Conservation (phyloP, 2,888 invertebrate genomes). For the Apotomis betuletana region DNA sequence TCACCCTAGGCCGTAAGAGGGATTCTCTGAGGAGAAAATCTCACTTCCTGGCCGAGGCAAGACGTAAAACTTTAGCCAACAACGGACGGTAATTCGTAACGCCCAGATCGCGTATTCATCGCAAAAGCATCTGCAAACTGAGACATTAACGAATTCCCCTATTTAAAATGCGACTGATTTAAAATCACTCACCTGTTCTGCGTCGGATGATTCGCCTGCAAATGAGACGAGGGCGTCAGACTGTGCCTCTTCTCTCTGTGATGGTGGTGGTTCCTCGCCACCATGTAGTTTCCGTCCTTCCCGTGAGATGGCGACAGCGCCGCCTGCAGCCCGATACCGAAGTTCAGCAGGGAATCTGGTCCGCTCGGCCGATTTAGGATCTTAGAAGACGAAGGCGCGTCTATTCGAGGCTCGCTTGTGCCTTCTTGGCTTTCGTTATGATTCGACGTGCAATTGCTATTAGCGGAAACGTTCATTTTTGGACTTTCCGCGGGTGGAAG, state of each 20-base stretch:
- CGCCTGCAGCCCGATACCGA: constrained; percentile 71
- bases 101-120: too few species aligned
- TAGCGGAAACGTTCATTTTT: constrained; percentile 58
- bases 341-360: constrained; percentile 69
- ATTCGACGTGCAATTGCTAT: constrained; percentile 52
- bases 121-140: too few species aligned
- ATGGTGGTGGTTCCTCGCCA: constrained; percentile 60
- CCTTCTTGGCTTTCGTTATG: constrained; percentile 57
- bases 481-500: constrained; percentile 74
- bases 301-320: constrained; percentile 73
- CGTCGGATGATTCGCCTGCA: constrained; percentile 65
- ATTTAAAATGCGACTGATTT: neutral
- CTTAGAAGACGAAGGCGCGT: constrained; percentile 71
- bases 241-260: constrained; percentile 84
- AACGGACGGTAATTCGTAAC: too few species aligned
- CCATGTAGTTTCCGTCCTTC: constrained; percentile 64
- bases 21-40: too few species aligned
- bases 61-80: too few species aligned
- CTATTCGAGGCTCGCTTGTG: constrained; percentile 58
- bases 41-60: too few species aligned
- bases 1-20: too few species aligned
- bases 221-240: constrained; percentile 72
- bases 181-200: constrained; percentile 68
- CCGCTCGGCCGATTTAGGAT: constrained; percentile 58
- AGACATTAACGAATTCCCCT: too few species aligned